Evolutionary conservation across 2,797 vertebrate genomes (phyloP), one percentile per base, ranked within the genome.

Genomic region (Clarias laeviceps): DNA sequence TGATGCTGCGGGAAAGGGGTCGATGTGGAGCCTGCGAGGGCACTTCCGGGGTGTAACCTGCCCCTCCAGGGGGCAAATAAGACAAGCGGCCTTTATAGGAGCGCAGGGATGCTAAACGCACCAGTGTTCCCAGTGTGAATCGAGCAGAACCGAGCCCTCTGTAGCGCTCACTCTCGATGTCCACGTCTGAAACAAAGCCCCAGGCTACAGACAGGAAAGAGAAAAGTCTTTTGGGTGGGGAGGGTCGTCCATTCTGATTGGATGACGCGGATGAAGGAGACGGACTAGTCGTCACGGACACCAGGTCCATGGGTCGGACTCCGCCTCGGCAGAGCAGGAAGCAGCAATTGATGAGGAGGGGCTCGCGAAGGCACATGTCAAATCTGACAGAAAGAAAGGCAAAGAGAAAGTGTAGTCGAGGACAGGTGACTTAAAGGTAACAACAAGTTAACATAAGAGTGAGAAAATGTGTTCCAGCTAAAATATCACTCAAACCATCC

Each of bases 141-240:
- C 97, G 96, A 50, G 95, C 97, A 0, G 97, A 96, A 18, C 97
- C 97, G 87, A 97, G 89, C 78, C 96, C 96, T 11, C 97, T 94
- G 91, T 97, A 97, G 54, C 96, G 95, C 91, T 99, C 97, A n/a
- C 97, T 99, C 89, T 97, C 97, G 8, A 97, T 97, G 90, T 99
- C 97, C 73, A 98, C 97, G 4, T 99, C 97, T 0, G 97, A 98
- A 86, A 99, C 95, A 66, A 99, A 96, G 69, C 97, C 97, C 97
- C 97, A 98, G 85, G 97, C 97, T 87, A 99, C 96, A 8, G 96
- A 96, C n/a, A 99, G 94, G 92, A 98, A 97, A 88, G 97, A 99
- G 90, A 97, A 98, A 50, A 96, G 93, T 77, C 96, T 96, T 82
- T 90, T 94, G 68, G 94, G 93, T 62, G 88, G 83, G 37, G 91